Conservation (phyloP, 2,888 invertebrate species). For the Drosophila emarginata region DNA sequence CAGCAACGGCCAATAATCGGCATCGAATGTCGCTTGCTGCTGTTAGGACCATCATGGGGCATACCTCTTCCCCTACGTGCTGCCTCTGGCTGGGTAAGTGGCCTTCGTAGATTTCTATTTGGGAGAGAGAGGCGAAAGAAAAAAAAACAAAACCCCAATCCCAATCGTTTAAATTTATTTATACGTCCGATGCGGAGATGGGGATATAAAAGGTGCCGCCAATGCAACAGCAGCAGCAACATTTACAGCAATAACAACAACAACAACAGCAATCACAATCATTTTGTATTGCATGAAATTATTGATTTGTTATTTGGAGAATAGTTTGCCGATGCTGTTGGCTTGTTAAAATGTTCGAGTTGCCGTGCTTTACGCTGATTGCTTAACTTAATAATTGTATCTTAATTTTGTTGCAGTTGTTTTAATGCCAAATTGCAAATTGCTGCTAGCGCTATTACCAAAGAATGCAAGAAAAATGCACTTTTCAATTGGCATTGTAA, state of each 20-base stretch:
- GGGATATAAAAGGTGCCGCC: constrained; percentile 69
- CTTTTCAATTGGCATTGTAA: constrained; percentile 8
- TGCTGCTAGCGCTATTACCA: constrained; percentile 21
- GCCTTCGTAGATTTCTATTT: constrained; percentile 69
- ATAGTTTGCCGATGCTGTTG: constrained; percentile 40
- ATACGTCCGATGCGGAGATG: constrained; percentile 46
- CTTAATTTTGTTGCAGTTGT: constrained; percentile 55
- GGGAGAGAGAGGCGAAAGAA: constrained; percentile 1
- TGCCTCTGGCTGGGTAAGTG: constrained; percentile 39
- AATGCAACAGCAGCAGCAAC: constrained; percentile 31
- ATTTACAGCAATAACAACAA: constrained; percentile 28
- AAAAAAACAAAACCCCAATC: constrained; percentile 43
- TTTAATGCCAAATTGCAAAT: constrained; percentile 54
- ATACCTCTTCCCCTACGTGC: constrained; percentile 37
- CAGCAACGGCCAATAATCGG: constrained; percentile 22
- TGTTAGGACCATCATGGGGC: constrained; percentile 28
- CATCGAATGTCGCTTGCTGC: constrained; percentile 1
- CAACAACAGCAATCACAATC: constrained; percentile 43
- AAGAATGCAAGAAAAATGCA: constrained; percentile 23
- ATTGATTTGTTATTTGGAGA: constrained; percentile 70
- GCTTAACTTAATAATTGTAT: constrained; percentile 63
- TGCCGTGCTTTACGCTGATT: constrained; percentile 39
- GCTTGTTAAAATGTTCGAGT: constrained; percentile 65
- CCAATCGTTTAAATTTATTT: constrained; percentile 70
- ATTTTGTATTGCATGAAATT: constrained; percentile 70